phyloP scores from a whole-genome alignment of 1,140 invertebrate genomes.

The Acyrthosiphon pisum region DNA sequence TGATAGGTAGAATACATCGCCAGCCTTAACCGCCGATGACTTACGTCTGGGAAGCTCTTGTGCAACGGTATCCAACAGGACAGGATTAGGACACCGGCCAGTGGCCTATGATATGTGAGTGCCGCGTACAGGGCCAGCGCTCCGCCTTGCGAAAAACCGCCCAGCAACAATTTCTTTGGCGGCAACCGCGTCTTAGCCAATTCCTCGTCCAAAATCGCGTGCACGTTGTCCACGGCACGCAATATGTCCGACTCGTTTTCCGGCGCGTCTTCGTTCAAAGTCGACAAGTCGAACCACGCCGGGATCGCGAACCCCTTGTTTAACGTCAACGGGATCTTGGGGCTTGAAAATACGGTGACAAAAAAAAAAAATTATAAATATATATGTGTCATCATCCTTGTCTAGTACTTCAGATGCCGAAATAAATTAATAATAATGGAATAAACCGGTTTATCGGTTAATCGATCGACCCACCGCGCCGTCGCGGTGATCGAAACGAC shows the following conservation, averaged over 20 bases:
- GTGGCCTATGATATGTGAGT: slow-evolving; percentile 78
- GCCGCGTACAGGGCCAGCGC: slow-evolving; percentile 90
- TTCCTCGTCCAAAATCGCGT: slow-evolving; percentile 85
- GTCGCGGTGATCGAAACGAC: too few relatives aligned
- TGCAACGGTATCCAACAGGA: slow-evolving; percentile 95
- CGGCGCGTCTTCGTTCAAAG: slow-evolving; percentile 80
- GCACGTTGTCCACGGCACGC: slow-evolving; percentile 78
- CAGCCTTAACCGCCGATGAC: slow-evolving; percentile 9
- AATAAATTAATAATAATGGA: background rate
- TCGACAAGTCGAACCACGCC: slow-evolving; percentile 93
- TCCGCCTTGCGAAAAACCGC: slow-evolving; percentile 89
- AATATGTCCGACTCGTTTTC: slow-evolving; percentile 90
- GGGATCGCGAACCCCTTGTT: slow-evolving; percentile 93
- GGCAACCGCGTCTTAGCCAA: slow-evolving; percentile 78
- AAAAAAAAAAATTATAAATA: background rate
- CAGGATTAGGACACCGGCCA: slow-evolving; percentile 89
- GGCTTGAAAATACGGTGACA: slow-evolving; percentile 64
- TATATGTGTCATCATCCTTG: background rate
- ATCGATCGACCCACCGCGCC: background rate
- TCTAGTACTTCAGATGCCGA: background rate
- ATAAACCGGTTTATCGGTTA: background rate
- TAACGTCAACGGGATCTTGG: slow-evolving; percentile 89
- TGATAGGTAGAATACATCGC: too few relatives aligned
- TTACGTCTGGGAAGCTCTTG: slow-evolving; percentile 77
- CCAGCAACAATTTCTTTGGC: slow-evolving; percentile 77